Evolutionary conservation across 2,797 vertebrate species (phyloP).

Genomic region (Mionectes olivaceus): DNA sequence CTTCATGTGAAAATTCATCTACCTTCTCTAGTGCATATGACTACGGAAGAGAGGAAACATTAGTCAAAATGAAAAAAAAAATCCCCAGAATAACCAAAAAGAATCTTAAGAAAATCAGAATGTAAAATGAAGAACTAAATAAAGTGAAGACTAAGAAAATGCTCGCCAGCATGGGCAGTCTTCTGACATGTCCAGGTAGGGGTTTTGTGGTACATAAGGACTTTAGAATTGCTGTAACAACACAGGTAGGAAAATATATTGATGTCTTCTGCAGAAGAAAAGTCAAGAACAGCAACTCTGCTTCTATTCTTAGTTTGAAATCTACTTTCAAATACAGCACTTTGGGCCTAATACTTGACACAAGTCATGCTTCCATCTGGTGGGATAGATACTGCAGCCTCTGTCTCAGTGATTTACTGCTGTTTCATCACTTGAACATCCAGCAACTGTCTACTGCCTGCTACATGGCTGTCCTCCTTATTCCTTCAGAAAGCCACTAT

Average conservation of each 20-base stretch:
- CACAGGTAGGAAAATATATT: background rate
- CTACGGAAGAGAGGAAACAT: background rate
- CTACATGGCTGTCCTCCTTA: background rate
- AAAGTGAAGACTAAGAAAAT: background rate
- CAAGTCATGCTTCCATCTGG: background rate
- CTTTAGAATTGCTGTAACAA: background rate
- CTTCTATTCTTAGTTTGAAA: background rate
- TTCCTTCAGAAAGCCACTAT: background rate
- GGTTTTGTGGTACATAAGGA: accelerated
- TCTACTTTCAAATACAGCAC: background rate
- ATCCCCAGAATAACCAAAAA: background rate
- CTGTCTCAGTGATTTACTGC: background rate
- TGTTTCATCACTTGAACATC: background rate
- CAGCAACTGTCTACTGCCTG: background rate
- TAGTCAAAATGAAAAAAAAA: background rate
- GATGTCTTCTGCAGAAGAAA: background rate
- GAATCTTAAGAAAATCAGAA: background rate
- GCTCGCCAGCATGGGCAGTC: background rate
- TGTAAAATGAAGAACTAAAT: background rate
- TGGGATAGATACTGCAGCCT: background rate
- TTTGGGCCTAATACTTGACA: background rate
- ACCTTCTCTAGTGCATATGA: background rate
- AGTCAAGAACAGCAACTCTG: background rate
- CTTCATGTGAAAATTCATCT: background rate
- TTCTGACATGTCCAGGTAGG: background rate